Conservation (phyloP, 2,888 invertebrate genomes). For the Parthenolecanium corni region DNA sequence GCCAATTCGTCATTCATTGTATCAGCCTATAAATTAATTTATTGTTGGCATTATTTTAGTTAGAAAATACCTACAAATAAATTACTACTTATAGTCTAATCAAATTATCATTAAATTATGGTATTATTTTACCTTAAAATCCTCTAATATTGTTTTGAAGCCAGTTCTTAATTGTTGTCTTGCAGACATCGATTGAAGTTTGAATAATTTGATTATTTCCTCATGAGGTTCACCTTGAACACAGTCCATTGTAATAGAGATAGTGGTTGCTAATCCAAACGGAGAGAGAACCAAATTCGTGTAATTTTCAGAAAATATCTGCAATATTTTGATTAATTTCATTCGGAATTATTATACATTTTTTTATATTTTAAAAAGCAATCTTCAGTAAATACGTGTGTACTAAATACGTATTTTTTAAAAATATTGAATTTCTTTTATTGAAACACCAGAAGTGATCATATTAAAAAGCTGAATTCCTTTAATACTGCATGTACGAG, state of each 20-base stretch:
- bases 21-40: conserved; percentile 3
- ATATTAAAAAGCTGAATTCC: no score
- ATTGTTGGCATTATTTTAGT: not conserved
- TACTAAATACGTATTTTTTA: not conserved
- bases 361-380: no score
- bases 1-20: conserved; percentile 34
- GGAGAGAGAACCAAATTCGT: conserved; percentile 36
- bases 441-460: no score
- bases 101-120: no score
- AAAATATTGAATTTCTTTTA: no score
- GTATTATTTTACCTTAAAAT: conserved; percentile 33
- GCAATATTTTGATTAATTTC: not conserved
- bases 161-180: conserved; percentile 34
- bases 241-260: conserved; percentile 36
- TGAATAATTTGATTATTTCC: conserved; percentile 34
- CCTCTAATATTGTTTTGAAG: conserved; percentile 35
- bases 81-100: no score
- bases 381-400: not conserved
- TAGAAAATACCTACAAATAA: no score
- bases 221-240: conserved; percentile 34
- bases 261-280: conserved; percentile 35
- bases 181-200: conserved; percentile 31
- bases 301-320: conserved; percentile 33
- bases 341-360: not conserved
- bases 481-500: no score